Percentiles rank a stretch among this genome's conserved stretches.
Conservation (phyloP, 2,888 invertebrate genomes). For the Neelides folsomi region DNA sequence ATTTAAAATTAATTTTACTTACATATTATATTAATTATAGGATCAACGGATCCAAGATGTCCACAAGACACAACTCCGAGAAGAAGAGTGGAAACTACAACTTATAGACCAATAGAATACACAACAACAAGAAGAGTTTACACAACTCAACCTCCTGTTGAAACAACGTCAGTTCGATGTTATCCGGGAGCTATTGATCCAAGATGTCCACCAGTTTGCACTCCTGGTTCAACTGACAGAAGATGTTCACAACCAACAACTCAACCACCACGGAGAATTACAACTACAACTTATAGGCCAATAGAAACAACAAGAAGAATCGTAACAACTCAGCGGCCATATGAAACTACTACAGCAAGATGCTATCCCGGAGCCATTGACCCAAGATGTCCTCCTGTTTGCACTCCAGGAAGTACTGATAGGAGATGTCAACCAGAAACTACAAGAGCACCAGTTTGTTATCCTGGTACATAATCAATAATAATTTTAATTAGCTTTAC, state of each 20-base stretch:
- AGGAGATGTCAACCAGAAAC: slow-evolving; percentile 20
- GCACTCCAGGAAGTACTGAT: slow-evolving; percentile 34
- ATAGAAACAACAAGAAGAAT: not conserved
- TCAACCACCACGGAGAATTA: not conserved
- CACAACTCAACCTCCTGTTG: no score
- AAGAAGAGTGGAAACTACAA: not conserved
- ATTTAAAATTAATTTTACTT: no score
- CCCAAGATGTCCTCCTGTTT: slow-evolving; percentile 32
- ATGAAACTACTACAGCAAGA: not conserved
- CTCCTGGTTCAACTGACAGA: slow-evolving; percentile 7
- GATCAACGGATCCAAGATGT: slow-evolving; percentile 34
- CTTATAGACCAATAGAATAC: no score
- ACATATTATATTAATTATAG: slow-evolving; percentile 9
- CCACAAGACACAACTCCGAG: slow-evolving; percentile 10
- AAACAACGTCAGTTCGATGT: not conserved
- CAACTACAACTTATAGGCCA: slow-evolving; percentile 7
- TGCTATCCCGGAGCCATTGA: slow-evolving; percentile 26
- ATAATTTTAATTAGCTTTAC: no score
- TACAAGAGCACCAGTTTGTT: slow-evolving; percentile 7
- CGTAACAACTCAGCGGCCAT: not conserved
- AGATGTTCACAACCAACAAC: slow-evolving; percentile 21
- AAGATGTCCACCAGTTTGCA: slow-evolving; percentile 26
- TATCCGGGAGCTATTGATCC: slow-evolving; percentile 22
- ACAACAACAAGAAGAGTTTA: no score
- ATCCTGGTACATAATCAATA: slow-evolving; percentile 7